Evolutionary conservation across 2,113 vertebrate species (phyloP).

Genomic region (Haemorhous mexicanus): DNA sequence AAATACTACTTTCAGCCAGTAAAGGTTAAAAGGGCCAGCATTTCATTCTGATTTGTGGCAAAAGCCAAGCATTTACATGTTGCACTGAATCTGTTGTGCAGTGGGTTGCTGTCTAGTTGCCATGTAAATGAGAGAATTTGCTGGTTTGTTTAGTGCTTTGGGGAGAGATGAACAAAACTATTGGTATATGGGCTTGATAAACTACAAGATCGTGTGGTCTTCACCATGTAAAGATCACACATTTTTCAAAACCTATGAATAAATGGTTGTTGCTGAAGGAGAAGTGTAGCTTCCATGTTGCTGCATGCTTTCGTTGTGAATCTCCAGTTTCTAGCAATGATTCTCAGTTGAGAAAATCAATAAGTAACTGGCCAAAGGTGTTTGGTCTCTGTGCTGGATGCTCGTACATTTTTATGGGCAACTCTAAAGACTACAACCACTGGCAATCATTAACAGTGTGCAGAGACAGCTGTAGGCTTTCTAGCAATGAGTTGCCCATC

Average conservation of each 20-base stretch:
- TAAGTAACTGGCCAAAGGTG: neutral
- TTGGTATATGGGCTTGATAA: neutral
- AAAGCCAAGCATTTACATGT: neutral
- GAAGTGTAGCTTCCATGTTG: neutral
- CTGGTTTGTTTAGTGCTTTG: neutral
- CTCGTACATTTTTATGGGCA: neutral
- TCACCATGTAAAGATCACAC: fast-evolving
- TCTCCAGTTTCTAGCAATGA: neutral
- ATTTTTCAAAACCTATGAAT: neutral
- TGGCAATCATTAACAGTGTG: neutral
- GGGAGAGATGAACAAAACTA: neutral
- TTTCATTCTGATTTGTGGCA: neutral
- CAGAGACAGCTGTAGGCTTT: neutral
- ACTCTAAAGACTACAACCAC: neutral
- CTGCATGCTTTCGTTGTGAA: neutral
- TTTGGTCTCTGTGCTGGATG: neutral
- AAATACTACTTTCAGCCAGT: neutral
- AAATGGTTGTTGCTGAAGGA: neutral
- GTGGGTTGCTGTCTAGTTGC: neutral
- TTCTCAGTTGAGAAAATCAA: neutral
- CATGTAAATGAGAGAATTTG: neutral
- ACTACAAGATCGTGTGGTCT: neutral
- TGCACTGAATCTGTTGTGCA: neutral
- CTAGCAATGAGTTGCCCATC: neutral
- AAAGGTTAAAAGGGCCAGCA: neutral